Evolutionary conservation across 1,140 invertebrate species (phyloP).

Genomic region (Triops cancriformis): DNA sequence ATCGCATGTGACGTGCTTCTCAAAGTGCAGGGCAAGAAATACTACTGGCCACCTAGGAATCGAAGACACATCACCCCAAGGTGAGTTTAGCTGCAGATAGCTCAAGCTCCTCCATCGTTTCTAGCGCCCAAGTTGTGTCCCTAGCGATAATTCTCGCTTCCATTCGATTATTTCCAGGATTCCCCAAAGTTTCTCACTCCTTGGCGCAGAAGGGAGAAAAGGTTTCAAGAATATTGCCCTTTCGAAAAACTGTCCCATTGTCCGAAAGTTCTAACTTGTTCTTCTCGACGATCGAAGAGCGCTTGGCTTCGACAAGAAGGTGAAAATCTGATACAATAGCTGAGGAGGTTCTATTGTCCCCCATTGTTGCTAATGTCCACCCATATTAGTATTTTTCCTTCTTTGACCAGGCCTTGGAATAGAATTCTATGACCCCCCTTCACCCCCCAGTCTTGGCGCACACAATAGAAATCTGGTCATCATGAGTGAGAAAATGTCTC

Average conservation of each 20-base stretch:
- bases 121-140: too few relatives aligned
- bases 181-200: neutral
- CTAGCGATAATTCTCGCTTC: too few relatives aligned
- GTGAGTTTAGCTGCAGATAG: too few relatives aligned
- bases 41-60: too few relatives aligned
- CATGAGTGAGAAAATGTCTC: conserved; percentile 4
- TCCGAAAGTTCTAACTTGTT: neutral
- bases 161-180: neutral
- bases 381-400: neutral
- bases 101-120: too few relatives aligned
- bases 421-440: neutral
- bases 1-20: neutral
- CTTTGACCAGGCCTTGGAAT: neutral
- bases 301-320: neutral
- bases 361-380: conserved; percentile 4
- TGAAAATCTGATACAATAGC: neutral
- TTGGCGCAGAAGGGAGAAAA: neutral
- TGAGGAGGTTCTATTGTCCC: neutral
- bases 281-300: too few relatives aligned
- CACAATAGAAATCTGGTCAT: conserved; percentile 5
- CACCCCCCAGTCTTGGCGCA: too few relatives aligned
- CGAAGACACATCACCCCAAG: too few relatives aligned
- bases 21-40: neutral
- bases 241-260: neutral
- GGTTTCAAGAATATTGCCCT: neutral